Conservation (phyloP, 2,797 vertebrate species). For the Cuculus canorus region DNA sequence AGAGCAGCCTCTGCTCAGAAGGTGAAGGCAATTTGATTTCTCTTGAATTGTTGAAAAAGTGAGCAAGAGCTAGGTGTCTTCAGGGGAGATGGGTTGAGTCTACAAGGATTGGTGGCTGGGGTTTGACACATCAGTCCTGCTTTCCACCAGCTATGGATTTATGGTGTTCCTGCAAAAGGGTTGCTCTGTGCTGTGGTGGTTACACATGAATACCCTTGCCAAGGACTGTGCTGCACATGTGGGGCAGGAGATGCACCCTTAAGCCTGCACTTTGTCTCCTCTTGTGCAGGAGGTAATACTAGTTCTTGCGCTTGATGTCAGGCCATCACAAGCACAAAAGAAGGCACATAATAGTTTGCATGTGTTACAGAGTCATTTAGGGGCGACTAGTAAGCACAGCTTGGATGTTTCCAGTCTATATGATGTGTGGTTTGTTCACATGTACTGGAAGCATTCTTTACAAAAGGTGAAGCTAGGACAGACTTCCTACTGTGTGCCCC, state of each 20-base stretch:
- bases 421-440: background rate
- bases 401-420: background rate
- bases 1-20: conserved; percentile 87
- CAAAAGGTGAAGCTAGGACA: background rate
- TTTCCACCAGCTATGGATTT: background rate
- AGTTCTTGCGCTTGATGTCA: background rate
- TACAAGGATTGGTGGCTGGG: background rate
- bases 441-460: background rate
- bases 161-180: background rate
- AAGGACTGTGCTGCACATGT: background rate
- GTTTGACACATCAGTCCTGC: background rate
- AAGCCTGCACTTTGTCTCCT: background rate
- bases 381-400: background rate
- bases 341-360: background rate
- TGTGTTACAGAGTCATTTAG: background rate
- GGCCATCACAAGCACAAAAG: background rate
- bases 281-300: background rate
- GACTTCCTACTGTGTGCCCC: background rate
- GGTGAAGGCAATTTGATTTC: conserved; percentile 77
- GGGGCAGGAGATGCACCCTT: background rate
- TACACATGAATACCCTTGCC: background rate
- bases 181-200: background rate
- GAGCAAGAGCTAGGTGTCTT: background rate
- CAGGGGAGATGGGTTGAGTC: background rate
- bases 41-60: background rate